Conservation (phyloP, 2,797 vertebrate species). For the Rhinophrynus dorsalis region DNA sequence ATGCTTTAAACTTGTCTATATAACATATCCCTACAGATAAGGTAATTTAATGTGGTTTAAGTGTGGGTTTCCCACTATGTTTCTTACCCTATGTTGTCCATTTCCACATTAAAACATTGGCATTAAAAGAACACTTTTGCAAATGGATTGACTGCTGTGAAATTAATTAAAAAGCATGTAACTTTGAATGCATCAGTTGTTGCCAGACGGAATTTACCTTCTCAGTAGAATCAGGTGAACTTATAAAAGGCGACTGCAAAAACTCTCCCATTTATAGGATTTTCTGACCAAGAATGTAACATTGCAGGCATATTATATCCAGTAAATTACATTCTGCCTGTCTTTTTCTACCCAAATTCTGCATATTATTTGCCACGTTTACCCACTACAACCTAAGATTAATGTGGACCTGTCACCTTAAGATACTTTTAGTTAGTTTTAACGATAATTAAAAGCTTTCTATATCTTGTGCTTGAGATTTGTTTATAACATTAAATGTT, state of each 20-base stretch:
- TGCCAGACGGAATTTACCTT: constrained; percentile 18
- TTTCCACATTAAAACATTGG: constrained; percentile 23
- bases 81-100: constrained; percentile 27
- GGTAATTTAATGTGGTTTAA: constrained; percentile 38
- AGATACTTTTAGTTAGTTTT: too few species aligned
- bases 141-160: constrained; percentile 41
- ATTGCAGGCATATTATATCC: too few species aligned
- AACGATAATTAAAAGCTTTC: too few species aligned
- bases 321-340: too few species aligned
- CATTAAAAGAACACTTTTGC: constrained; percentile 5
- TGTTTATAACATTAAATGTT: too few species aligned
- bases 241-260: constrained; percentile 9
- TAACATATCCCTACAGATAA: constrained; percentile 31
- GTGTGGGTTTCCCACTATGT: constrained; percentile 15
- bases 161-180: constrained; percentile 36
- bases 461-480: too few species aligned
- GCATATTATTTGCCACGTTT: too few species aligned
- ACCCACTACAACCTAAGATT: too few species aligned
- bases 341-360: too few species aligned
- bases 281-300: neutral
- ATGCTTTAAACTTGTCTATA: constrained; percentile 25
- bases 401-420: too few species aligned
- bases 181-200: constrained; percentile 26
- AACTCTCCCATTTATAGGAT: neutral
- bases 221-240: neutral